Base-by-base conservation (phyloP, 2,888 invertebrate genomes). In the Habrosyne pyritoides region DNA sequence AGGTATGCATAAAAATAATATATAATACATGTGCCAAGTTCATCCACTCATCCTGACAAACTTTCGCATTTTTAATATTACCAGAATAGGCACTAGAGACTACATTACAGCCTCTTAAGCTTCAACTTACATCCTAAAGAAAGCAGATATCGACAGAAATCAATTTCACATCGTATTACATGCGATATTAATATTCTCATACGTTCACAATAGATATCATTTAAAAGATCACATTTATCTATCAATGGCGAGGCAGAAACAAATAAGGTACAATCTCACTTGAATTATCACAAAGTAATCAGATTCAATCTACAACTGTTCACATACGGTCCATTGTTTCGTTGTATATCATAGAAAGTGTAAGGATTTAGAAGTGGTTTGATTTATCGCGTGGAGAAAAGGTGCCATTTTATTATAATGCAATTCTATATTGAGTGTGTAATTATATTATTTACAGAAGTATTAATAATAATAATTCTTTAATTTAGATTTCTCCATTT, bases 221-320 rank as follows among this genome's bases (percentile, higher is more conserved):
- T 24, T 26, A 67, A 67, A 71, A 64, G 56, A 69, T 69, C 71
- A 53, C 66, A 71, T 68, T 67, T 63, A 71, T 69, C 62, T 52
- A 49, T 21, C 52, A 53, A 52, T 14, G 51, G 62, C 61, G 63
- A 62, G 63, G 36, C 21, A 48, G 22, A 24, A 61, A 64, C 69
- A 71, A 64, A 50, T 50, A 50, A 59, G 60, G 64, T 61, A 63
- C 54, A 47, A 47, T 71, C 63, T 71, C 66, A 42, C 18, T 1
- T 8, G 26, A 42, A 55, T 56, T 63, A 70, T 69, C 68, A 54
- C 21, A 18, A 51, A 56, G 55, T 63, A 61, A 67, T 71, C 63
- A 62, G 57, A 71, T 60, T 62, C 61, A 61, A 67, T 71, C 65
- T 61, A 21, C 51, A 30, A 55, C 59, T 57, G 63, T 66, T 70